These are phyloP conservation scores for Ariolimax columbianus DNA, from an alignment of 2,888 invertebrate genomes.

Conservation along the genomic window DNA sequence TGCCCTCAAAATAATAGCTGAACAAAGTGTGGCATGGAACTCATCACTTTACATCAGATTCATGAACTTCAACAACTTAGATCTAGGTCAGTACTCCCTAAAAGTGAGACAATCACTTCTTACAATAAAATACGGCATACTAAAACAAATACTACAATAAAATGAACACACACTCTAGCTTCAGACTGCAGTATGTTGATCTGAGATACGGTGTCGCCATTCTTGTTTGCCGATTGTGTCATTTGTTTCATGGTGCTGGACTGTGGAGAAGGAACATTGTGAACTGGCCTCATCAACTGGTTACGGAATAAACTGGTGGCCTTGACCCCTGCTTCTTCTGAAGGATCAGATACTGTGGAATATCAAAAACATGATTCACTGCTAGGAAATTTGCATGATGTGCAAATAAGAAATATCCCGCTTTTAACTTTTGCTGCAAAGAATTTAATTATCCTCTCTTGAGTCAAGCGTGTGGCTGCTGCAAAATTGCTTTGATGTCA, in stretches of 20 bases:
- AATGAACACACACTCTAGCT: constrained; percentile 67
- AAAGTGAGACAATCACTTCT: too few species aligned
- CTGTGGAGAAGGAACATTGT: constrained; percentile 12
- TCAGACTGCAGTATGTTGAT: constrained; percentile 72
- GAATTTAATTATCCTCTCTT: too few species aligned
- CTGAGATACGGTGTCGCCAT: constrained; percentile 35
- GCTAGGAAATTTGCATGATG: not conserved
- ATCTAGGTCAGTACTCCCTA: too few species aligned
- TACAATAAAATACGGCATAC: too few species aligned
- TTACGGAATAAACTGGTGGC: constrained; percentile 73
- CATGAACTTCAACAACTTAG: too few species aligned
- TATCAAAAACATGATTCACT: not conserved
- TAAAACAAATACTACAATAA: constrained; percentile 1
- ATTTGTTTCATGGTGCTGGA: constrained; percentile 26
- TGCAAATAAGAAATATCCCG: too few species aligned
- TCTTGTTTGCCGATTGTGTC: constrained; percentile 18
- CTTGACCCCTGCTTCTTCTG: constrained; percentile 64
- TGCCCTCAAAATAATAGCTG: too few species aligned
- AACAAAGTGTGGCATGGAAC: too few species aligned
- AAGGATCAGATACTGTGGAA: constrained; percentile 37
- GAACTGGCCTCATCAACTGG: constrained; percentile 63
- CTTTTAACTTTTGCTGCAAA: too few species aligned
- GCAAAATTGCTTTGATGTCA: too few species aligned
- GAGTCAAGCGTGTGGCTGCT: too few species aligned
- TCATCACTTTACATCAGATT: too few species aligned